phyloP scores from a whole-genome alignment of 2,797 vertebrate species.

The Strix occidentalis region DNA sequence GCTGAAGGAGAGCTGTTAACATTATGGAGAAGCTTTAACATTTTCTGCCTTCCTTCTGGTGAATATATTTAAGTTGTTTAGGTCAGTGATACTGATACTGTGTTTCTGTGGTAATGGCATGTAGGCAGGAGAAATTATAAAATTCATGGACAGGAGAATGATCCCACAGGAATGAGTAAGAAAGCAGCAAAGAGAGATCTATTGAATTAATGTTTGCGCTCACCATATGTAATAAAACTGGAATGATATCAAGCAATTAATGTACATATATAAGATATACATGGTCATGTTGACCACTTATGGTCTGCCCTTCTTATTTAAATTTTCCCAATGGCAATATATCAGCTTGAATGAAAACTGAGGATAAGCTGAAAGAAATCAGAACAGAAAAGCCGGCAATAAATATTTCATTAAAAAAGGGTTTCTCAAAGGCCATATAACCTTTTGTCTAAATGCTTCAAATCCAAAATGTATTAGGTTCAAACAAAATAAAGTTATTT shows the following conservation, averaged over 20 bases:
- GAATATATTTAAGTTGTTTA: background rate
- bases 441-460: slow-evolving; percentile 39
- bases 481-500: slow-evolving; percentile 55
- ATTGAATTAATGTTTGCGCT: slow-evolving; percentile 48
- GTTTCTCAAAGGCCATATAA: slow-evolving; percentile 46
- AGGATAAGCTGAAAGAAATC: slow-evolving; percentile 15
- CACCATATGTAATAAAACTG: slow-evolving; percentile 37
- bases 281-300: background rate
- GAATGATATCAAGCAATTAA: background rate
- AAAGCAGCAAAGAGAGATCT: background rate
- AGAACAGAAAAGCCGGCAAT: slow-evolving; percentile 42
- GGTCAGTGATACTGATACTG: background rate
- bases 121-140: background rate
- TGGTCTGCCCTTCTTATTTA: slow-evolving; percentile 17
- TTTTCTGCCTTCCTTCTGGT: background rate
- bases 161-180: background rate
- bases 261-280: slow-evolving; percentile 25
- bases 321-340: slow-evolving; percentile 43
- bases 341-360: slow-evolving; percentile 7
- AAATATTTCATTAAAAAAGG: slow-evolving; percentile 55
- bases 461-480: slow-evolving; percentile 43
- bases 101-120: background rate
- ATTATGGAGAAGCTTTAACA: background rate
- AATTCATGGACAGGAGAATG: background rate
- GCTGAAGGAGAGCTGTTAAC: background rate